Base-by-base conservation (phyloP, 2,797 vertebrate species). In the Coranthus polyacanthus region DNA sequence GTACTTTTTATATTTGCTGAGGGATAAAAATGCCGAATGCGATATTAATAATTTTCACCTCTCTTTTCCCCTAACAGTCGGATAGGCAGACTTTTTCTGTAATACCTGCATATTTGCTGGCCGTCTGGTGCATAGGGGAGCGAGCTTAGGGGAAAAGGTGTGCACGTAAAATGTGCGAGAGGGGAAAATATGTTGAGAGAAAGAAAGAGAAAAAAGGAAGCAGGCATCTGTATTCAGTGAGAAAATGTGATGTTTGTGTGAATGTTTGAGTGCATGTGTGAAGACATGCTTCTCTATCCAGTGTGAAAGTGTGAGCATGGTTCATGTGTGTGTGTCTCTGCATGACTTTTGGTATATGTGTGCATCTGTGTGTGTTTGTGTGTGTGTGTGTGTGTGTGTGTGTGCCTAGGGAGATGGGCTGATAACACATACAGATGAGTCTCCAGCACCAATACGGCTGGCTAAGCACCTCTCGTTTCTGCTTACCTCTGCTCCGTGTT, bases 391-490 rank as follows among this genome's bases (percentile, higher is more conserved):
- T 65, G 78, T 62, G 70, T 37, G 77, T 49, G 73, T 34, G 77
- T 44, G 82, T 75, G 81, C 71, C 90, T 84, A 46, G 89, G 92
- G 92, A 93, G 86, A 89, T 83, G 82, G 81, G 75, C 72, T 86
- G 91, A 91, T 91, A 93, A 92, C 92, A 91, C 87, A 88, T 92
- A 93, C 88, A 92, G 91, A 94, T 93, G 93, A 94, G 90, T 71
- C 81, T 87, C 75, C 73, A 78, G 86, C 80, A 87, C 83, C 81
- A 84, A 91, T 93, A 89, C 46, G 88, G 89, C 93, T 92, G 87
- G 89, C 91, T 93, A 94, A 94, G 93, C 93, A 90, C 78, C 92
- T 92, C 89, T 91, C 57, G 47, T 92, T 93, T 93, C 84, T 93
- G 92, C 93, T 93, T 92, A 92, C 87, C 88, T 88, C 56, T 78